phyloP scores from a whole-genome alignment of 2,113 vertebrate species.

The Melanotaenia duboulayi region DNA sequence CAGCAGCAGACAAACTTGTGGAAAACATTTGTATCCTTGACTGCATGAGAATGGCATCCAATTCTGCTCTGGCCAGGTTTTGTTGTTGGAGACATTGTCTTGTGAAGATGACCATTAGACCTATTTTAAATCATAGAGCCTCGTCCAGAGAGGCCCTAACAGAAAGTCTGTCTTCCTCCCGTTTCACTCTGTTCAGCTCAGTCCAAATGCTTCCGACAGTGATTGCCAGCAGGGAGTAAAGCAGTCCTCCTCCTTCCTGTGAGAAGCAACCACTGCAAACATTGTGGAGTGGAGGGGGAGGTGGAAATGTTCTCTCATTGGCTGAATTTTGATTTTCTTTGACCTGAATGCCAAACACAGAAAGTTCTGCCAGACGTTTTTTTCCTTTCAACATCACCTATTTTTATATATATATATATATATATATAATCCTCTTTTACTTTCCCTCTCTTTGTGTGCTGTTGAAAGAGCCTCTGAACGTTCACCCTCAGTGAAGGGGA shows the following conservation, averaged over 20 bases:
- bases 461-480: conserved; percentile 61
- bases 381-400: conserved; percentile 54
- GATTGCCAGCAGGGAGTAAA: conserved; percentile 50
- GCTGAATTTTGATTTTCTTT: conserved; percentile 52
- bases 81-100: conserved; percentile 32
- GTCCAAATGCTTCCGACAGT: conserved; percentile 49
- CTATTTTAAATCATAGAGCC: conserved; percentile 19
- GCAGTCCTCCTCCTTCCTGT: conserved; percentile 46
- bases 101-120: conserved; percentile 10
- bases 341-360: conserved; percentile 73
- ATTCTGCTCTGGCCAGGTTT: conserved; percentile 28
- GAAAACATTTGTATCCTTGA: conserved; percentile 34
- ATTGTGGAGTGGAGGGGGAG: conserved; percentile 38
- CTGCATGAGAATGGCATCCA: conserved; percentile 16
- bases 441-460: conserved; percentile 66
- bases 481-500: conserved; percentile 29
- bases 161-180: conserved; percentile 34
- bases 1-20: conserved; percentile 17
- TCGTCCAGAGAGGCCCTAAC: conserved; percentile 26
- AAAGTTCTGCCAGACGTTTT: conserved; percentile 64
- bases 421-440: conserved; percentile 67
- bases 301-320: conserved; percentile 48
- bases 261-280: conserved; percentile 57
- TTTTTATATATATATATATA: conserved; percentile 22
- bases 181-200: conserved; percentile 37